Evolutionary conservation across 1,140 invertebrate species (phyloP), one percentile per base, ranked within the genome.

Genomic region (Brachionus calyciflorus): DNA sequence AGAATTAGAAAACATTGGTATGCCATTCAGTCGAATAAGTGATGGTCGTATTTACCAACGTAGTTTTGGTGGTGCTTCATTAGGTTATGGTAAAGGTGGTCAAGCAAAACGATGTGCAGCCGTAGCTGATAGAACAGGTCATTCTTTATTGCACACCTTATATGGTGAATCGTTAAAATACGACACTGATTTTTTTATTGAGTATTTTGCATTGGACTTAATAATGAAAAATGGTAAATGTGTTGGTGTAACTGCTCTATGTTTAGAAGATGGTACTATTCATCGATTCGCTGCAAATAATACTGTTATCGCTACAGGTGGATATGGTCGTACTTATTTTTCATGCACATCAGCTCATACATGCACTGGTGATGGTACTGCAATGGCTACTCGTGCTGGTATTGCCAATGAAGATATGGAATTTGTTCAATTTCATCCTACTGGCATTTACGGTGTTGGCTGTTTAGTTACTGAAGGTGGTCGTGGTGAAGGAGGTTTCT

Each of bases 401-500:
- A 86, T 99, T 7, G 90, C 91, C 37, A 92, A 93, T 80, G 86
- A 89, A 85, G 96, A 99, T 87, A 89, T 99, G 87, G 96, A 99
- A 85, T 99, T 99, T 84, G 91, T 99, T 33, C 96, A 99, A 86
- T 99, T 99, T 84, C 96, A 99, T 86, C 96, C 96, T 0, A 99
- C 96, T 76, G 96, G 95, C 89, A 97, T 99, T 81, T 98, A 98
- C 84, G 95, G 96, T 1, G 94, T 93, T 76, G 96, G 96, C 2
- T 97, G 95, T 83, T 88, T 99, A 12, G 98, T 99, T 76, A 99
- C 96, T 1, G 96, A 99, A 86, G 96, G 88, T 60, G 86, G 81
- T 24, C 80, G 84, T 65, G 95, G 95, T 70, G 96, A 99, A 87
- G 96, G 96, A 76, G 96, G 96, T 7, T 98, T 91, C 84, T 87